Percentiles rank a stretch among this genome's conserved stretches.
These are phyloP conservation scores for Parazoanthus darwini DNA, from an alignment of 92 coral and sea anemone species.

Conservation along the genomic window DNA sequence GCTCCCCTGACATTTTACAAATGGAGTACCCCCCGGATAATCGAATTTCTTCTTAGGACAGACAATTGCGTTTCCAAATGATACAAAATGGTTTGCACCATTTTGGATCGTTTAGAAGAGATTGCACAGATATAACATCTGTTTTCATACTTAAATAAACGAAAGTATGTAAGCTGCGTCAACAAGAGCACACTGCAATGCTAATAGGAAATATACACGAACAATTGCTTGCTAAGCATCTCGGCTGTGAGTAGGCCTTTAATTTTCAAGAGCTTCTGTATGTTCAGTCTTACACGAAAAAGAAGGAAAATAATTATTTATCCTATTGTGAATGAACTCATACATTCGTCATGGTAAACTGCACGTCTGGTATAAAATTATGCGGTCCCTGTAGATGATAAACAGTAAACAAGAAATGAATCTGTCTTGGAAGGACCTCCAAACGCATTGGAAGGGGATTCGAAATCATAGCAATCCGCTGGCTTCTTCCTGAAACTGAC, in stretches of 20 bases:
- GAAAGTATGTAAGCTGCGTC: background rate
- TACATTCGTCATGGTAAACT: background rate
- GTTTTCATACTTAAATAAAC: background rate
- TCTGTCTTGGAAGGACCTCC: constrained; percentile 57
- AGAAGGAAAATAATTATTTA: too few species aligned
- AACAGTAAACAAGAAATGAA: constrained; percentile 75
- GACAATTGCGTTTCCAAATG: too few species aligned
- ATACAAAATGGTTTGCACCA: too few species aligned
- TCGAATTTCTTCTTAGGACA: too few species aligned
- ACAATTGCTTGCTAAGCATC: background rate
- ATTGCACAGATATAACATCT: background rate
- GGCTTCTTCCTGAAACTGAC: constrained; percentile 67
- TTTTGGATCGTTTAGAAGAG: background rate
- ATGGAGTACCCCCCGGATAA: too few species aligned
- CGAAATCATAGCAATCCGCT: constrained; percentile 57
- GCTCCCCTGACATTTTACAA: too few species aligned
- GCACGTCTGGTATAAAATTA: constrained; percentile 42
- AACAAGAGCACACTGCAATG: background rate
- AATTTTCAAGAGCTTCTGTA: background rate
- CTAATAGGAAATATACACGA: background rate
- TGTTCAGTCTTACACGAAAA: background rate
- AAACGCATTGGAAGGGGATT: constrained; percentile 64
- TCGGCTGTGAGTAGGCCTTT: background rate
- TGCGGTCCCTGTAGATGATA: constrained; percentile 66
- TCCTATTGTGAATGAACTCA: background rate